Evolutionary conservation across 2,797 vertebrate genomes (phyloP).

Genomic region (Karalla daura): DNA sequence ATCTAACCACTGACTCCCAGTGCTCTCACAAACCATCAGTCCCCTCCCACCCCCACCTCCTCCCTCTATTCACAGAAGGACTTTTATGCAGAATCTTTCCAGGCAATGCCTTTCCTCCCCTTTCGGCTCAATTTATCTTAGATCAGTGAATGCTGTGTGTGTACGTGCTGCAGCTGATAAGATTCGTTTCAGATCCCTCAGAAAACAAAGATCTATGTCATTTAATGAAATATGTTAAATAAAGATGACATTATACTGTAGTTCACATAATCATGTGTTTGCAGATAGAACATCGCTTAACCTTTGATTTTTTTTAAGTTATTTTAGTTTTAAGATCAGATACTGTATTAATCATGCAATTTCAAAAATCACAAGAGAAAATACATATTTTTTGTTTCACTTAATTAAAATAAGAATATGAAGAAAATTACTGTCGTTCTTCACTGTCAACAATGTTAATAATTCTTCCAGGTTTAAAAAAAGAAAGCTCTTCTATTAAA

Average conservation of each 20-base stretch:
- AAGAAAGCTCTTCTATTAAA: neutral
- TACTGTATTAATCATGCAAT: too few species aligned
- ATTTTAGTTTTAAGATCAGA: too few species aligned
- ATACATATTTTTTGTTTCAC: too few species aligned
- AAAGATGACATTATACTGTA: neutral
- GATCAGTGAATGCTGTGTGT: neutral
- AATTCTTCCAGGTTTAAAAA: too few species aligned
- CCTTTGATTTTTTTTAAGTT: neutral
- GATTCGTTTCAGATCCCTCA: neutral
- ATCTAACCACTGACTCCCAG: conserved; percentile 18
- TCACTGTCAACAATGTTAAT: too few species aligned
- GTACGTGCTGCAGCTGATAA: neutral
- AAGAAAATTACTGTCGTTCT: too few species aligned
- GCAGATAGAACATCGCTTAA: neutral
- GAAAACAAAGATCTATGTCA: neutral
- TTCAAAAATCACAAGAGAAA: too few species aligned
- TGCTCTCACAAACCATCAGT: neutral
- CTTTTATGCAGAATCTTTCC: conserved; percentile 21
- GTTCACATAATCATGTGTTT: too few species aligned
- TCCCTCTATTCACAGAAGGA: neutral
- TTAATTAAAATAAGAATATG: too few species aligned
- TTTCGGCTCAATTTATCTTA: neutral
- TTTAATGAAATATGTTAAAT: neutral
- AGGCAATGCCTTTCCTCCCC: neutral
- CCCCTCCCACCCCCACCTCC: conserved; percentile 7